A percentile compares a stretch with the other conserved stretches of the same genome.
These are phyloP conservation scores for Rhea pennata DNA, from an alignment of 2,113 vertebrate species.

Conservation along the genomic window DNA sequence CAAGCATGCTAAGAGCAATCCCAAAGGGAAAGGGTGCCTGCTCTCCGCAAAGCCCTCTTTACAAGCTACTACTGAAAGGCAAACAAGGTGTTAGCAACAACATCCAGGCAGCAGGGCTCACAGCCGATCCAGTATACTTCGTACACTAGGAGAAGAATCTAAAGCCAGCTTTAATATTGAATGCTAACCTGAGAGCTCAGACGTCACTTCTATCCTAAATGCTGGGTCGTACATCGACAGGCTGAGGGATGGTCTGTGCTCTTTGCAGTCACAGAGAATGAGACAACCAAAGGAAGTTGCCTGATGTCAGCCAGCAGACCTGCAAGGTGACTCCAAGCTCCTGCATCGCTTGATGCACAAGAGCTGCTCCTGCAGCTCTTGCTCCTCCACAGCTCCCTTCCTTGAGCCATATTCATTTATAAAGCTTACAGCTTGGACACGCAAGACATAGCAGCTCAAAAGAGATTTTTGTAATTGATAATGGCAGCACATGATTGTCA, in stretches of 20 bases:
- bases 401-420: background rate
- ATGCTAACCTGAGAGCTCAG: background rate
- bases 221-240: background rate
- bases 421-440: background rate
- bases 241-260: fast-evolving
- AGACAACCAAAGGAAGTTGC: background rate
- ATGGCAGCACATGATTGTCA: background rate
- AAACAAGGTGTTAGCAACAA: background rate
- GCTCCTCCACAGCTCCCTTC: background rate
- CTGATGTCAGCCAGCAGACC: background rate
- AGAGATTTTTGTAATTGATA: background rate
- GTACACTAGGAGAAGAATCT: background rate
- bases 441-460: background rate
- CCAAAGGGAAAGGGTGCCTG: fast-evolving
- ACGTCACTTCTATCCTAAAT: fast-evolving
- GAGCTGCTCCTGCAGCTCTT: too few species aligned
- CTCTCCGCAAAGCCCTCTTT: background rate
- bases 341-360: background rate
- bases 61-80: background rate
- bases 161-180: background rate
- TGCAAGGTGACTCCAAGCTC: background rate
- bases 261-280: background rate
- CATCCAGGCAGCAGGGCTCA: background rate
- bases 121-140: background rate
- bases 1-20: fast-evolving